Evolutionary conservation across 2,113 vertebrate genomes (phyloP).

Genomic region (Cyphomyrus plagiostoma): DNA sequence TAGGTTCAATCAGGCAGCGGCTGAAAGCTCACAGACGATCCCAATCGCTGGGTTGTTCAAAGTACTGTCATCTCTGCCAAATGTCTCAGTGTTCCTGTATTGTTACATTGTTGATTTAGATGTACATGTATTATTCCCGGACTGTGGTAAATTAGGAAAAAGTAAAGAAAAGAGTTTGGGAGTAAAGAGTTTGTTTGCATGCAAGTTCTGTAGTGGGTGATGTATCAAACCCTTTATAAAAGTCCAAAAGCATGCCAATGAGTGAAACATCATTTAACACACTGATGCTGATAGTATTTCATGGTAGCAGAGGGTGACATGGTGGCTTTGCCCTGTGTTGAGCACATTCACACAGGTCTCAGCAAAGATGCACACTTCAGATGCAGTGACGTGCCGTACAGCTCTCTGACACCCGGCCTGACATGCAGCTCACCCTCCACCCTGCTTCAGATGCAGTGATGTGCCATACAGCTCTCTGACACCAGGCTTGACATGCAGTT

Average conservation of each 20-base stretch:
- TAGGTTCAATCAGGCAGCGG: background rate
- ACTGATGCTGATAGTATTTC: background rate
- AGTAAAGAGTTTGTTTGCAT: background rate
- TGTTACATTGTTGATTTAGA: background rate
- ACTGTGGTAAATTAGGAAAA: background rate
- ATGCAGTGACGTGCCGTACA: background rate
- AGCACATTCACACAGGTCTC: background rate
- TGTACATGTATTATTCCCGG: background rate
- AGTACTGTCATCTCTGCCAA: background rate
- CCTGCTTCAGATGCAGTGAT: background rate
- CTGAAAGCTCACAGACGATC: background rate
- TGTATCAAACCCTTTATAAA: background rate
- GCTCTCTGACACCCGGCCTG: background rate
- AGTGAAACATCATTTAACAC: background rate
- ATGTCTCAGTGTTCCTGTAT: background rate
- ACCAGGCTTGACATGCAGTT: background rate
- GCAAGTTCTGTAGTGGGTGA: background rate
- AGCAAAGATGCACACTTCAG: background rate
- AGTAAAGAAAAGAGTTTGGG: background rate
- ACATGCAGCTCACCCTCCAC: background rate
- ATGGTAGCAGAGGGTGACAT: background rate
- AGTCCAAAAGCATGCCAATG: background rate
- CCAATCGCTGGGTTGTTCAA: background rate
- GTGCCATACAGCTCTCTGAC: background rate
- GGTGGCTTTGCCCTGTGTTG: too few relatives aligned